Conservation (phyloP, 2,113 vertebrate genomes). For the Ophthalmolycus amberensis region DNA sequence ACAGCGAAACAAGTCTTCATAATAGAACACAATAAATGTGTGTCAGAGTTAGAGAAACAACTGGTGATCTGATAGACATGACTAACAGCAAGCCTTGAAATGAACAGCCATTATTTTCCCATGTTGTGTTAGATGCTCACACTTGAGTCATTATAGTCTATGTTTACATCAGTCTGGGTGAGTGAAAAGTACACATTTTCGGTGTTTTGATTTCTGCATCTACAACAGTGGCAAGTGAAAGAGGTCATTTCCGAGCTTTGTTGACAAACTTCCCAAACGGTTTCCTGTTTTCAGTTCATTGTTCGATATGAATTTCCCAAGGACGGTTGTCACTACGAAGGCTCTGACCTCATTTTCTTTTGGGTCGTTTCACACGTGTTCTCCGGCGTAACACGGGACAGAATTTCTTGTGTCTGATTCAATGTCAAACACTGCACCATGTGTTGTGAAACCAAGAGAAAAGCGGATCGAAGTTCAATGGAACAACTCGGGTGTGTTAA, state of each 20-base stretch:
- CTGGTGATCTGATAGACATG: background rate
- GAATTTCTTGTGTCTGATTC: constrained; percentile 6
- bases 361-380: constrained; percentile 41
- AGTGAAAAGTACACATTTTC: constrained; percentile 42
- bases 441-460: constrained; percentile 1
- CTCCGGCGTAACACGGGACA: constrained; percentile 18
- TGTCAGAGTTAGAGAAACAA: background rate
- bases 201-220: constrained; percentile 33
- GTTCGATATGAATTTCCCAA: constrained; percentile 60
- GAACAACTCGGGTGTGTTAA: background rate
- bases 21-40: background rate
- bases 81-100: constrained; percentile 1
- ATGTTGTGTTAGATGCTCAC: constrained; percentile 2
- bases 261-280: constrained; percentile 71
- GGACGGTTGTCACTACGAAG: constrained; percentile 19
- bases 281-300: constrained; percentile 73
- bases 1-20: constrained; percentile 4
- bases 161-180: constrained; percentile 22
- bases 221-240: constrained; percentile 28
- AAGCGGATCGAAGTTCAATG: background rate
- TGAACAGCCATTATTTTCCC: background rate
- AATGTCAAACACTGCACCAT: background rate
- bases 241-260: constrained; percentile 78
- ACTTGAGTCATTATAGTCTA: constrained; percentile 14
- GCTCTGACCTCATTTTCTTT: constrained; percentile 43